A percentile compares a stretch with the other conserved stretches of the same genome.
Evolutionary conservation across 2,113 vertebrate species (phyloP).

Genomic region (Thunnus thynnus): DNA sequence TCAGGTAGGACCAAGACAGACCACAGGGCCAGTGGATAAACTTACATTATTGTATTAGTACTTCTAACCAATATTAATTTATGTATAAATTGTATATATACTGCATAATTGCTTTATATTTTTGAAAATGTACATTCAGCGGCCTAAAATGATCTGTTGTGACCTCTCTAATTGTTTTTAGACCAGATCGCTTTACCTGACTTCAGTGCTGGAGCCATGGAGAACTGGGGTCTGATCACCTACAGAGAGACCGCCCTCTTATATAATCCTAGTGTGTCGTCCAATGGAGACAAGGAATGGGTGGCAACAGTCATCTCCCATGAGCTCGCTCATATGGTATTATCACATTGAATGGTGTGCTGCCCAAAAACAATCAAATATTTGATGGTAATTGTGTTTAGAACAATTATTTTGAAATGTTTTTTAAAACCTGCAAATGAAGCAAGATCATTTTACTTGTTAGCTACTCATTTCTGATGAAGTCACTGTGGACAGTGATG

Average conservation of each 20-base stretch:
- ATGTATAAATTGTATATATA: too few species aligned
- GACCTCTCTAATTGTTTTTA: constrained; percentile 45
- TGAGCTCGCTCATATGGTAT: constrained; percentile 95
- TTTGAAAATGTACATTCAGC: background rate
- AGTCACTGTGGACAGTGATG: too few species aligned
- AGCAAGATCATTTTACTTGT: background rate
- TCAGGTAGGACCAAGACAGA: constrained; percentile 84
- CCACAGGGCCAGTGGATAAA: background rate
- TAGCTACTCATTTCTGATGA: too few species aligned
- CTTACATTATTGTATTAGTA: too few species aligned
- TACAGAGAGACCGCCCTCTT: constrained; percentile 92
- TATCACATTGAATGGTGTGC: background rate
- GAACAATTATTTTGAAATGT: background rate
- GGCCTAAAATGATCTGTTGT: background rate
- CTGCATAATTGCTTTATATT: background rate
- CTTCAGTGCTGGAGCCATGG: constrained; percentile 93
- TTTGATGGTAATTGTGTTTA: background rate
- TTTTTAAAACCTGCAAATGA: background rate
- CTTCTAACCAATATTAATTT: too few species aligned
- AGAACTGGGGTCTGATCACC: constrained; percentile 98
- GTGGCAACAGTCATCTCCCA: constrained; percentile 90
- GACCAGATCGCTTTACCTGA: constrained; percentile 94
- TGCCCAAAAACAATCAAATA: background rate
- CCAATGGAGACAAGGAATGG: constrained; percentile 90
- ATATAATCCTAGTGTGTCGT: constrained; percentile 80